Conservation (phyloP, 2,797 vertebrate genomes). For the Gymnodraco acuticeps region DNA sequence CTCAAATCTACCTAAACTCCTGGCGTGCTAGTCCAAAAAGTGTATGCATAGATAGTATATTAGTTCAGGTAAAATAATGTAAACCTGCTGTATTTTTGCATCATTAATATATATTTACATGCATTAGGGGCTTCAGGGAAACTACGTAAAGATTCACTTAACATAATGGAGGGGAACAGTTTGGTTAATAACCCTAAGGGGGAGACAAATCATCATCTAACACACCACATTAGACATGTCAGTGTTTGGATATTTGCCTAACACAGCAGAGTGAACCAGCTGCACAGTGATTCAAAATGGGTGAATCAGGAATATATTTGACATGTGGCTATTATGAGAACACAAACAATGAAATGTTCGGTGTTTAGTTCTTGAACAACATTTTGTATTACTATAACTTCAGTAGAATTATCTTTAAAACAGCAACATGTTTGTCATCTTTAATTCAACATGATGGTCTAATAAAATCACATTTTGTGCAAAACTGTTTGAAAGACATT, state of each 20-base stretch:
- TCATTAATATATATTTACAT: not conserved
- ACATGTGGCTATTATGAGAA: not conserved
- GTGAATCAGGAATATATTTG: not conserved
- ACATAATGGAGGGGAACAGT: constrained; percentile 52
- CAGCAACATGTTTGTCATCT: not conserved
- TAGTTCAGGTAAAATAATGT: not conserved
- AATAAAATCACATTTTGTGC: not conserved
- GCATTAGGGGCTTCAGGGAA: constrained; percentile 4
- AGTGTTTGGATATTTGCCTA: constrained; percentile 22
- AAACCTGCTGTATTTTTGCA: constrained; percentile 1
- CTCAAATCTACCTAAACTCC: constrained; percentile 33
- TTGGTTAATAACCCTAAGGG: constrained; percentile 79
- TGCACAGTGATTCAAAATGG: constrained; percentile 3
- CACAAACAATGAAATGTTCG: not conserved
- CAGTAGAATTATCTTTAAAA: not conserved
- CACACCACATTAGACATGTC: constrained; percentile 33
- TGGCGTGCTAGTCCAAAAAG: constrained; percentile 5
- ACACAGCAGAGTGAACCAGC: constrained; percentile 2
- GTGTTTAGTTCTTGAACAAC: not conserved
- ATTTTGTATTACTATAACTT: not conserved
- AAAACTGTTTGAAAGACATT: not conserved
- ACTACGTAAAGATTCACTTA: not conserved
- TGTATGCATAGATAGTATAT: not conserved
- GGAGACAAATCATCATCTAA: constrained; percentile 80
- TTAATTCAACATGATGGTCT: not conserved